Base-by-base conservation (phyloP, 1,140 invertebrate genomes). In the Popillia japonica region DNA sequence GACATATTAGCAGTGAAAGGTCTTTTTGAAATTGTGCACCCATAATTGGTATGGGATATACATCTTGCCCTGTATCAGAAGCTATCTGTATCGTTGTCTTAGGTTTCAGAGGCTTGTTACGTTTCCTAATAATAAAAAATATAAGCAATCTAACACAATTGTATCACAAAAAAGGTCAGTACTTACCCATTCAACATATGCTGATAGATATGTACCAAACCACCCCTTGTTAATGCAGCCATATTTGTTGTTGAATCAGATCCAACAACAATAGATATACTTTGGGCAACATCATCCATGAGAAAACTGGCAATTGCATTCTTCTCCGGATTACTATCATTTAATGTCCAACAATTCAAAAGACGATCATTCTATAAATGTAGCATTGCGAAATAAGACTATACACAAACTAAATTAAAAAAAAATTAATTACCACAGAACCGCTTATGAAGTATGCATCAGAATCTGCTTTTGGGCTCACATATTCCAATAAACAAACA, bases 141-240 rank as follows among this genome's bases (percentile, higher is more conserved):
- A 48, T n/a, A 41, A 34, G 3, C 11, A 14, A 23, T 76, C 22
- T 78, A 77, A 77, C 4, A 34, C 27, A 34, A 34, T 34, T 34
- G 4, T 34, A 34, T 34, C 27, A 1, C 27, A 34, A 34, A 34
- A 34, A 34, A 34, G 4, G 77, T 55, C 23, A 77, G 9, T 72
- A 84, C 84, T 87, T 86, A 93, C 89, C 93, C 93, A 88, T 95
- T 95, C 55, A 93, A 87, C 79, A 90, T 91, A 80, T 94, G 92
- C 80, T 92, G 90, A 86, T 94, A 96, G 42, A 95, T 87, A 85
- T 96, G 91, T 64, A 94, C 90, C 55, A 93, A 90, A 14, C 95
- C 95, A 85, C 90, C 93, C 80, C 91, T 90, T 0, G 93, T 94
- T 0, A 92, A 90, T 11, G 92, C 92, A 7, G 89, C 89, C 42